Percentiles rank a stretch among this genome's conserved stretches.
Evolutionary conservation across 2,888 invertebrate genomes (phyloP).

Genomic region (Ashinkailepas kermadecensis): DNA sequence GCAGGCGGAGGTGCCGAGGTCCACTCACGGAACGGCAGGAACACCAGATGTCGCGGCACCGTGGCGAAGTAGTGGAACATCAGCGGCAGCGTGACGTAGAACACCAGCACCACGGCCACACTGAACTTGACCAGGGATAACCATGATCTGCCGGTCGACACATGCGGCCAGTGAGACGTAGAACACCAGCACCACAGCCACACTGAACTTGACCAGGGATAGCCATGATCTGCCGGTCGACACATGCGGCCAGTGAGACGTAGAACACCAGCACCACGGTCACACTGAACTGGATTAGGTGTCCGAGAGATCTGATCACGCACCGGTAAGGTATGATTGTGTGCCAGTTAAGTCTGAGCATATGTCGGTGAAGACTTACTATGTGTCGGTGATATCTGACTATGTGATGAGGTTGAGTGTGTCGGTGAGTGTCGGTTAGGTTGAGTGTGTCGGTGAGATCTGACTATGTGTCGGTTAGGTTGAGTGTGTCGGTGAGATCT

Average conservation of each 20-base stretch:
- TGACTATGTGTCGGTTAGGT: no score
- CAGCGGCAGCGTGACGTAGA: conserved; percentile 35
- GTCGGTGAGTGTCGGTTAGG: no score
- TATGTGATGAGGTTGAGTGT: no score
- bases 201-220: background rate
- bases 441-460: no score
- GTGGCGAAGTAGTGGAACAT: conserved; percentile 33
- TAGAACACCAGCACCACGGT: conserved; percentile 32
- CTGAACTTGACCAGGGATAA: conserved; percentile 1
- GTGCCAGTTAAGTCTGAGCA: no score
- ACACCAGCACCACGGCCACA: conserved; percentile 26
- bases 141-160: conserved; percentile 25
- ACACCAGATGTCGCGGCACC: conserved; percentile 35
- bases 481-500: no score
- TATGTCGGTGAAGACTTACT: no score
- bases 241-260: conserved; percentile 33
- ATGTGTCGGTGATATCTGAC: no score
- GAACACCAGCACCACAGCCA: conserved; percentile 28
- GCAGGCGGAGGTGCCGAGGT: no score
- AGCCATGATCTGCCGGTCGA: conserved; percentile 24
- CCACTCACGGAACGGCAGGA: conserved; percentile 35
- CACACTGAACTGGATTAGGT: background rate
- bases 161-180: conserved; percentile 34
- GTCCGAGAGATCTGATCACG: no score
- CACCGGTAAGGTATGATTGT: no score